Conservation (phyloP, 1,140 invertebrate species). For the Palaemon carinicauda region DNA sequence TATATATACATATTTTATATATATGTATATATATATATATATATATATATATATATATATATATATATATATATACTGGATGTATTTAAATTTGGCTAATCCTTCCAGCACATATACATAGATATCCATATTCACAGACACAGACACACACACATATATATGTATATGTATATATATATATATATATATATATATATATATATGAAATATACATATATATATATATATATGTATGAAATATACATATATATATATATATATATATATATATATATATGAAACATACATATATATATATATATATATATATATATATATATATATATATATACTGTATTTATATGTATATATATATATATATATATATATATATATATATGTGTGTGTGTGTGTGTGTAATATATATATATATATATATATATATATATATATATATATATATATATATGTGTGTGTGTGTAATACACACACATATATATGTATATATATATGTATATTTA, state of each 20-base stretch:
- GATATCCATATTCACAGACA: neutral
- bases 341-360: neutral
- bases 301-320: neutral
- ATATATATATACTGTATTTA: neutral
- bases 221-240: neutral
- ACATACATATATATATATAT: neutral
- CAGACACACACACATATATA: neutral
- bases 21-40: neutral
- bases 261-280: neutral
- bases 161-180: neutral
- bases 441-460: neutral
- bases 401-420: too few species aligned
- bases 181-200: neutral
- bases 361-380: neutral
- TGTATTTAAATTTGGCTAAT: too few species aligned
- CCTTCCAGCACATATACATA: neutral
- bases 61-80: neutral
- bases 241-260: neutral
- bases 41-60: neutral
- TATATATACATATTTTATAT: too few species aligned
- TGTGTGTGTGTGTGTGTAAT: too few species aligned
- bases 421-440: too few species aligned
- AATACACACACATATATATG: neutral
- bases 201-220: neutral
- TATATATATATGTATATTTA: neutral